These are phyloP conservation scores for Drosophila paranaensis DNA, from an alignment of 2,888 invertebrate genomes.

Conservation along the genomic window DNA sequence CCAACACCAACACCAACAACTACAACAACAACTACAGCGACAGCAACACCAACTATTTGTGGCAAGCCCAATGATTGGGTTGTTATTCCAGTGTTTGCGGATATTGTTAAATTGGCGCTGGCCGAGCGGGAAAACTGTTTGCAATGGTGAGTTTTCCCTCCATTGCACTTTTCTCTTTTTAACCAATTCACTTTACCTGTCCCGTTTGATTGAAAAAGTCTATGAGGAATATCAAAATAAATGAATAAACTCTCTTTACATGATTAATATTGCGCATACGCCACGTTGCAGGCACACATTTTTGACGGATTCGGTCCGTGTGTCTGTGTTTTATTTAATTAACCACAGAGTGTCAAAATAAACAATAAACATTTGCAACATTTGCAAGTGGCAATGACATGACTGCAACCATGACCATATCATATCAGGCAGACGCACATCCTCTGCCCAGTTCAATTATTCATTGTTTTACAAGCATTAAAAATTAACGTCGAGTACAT, in stretches of 20 bases:
- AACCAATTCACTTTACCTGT: slow-evolving; percentile 8
- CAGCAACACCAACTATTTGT: slow-evolving; percentile 46
- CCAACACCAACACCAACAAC: slow-evolving; percentile 28
- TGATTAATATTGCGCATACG: slow-evolving; percentile 44
- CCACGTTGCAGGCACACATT: neutral
- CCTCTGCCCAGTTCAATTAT: neutral
- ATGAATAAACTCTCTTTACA: slow-evolving; percentile 2
- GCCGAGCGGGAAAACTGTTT: slow-evolving; percentile 84
- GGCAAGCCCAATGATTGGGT: slow-evolving; percentile 85
- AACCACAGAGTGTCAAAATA: slow-evolving; percentile 43
- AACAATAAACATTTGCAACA: slow-evolving; percentile 5
- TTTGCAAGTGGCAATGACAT: slow-evolving; percentile 7
- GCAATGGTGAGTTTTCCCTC: slow-evolving; percentile 82
- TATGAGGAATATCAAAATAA: slow-evolving; percentile 6
- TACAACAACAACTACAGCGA: slow-evolving; percentile 28
- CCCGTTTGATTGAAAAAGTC: slow-evolving; percentile 4
- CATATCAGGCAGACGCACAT: neutral
- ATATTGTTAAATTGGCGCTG: slow-evolving; percentile 85
- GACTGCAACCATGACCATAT: neutral
- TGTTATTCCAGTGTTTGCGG: slow-evolving; percentile 85
- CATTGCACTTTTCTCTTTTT: neutral
- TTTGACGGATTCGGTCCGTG: slow-evolving; percentile 5
- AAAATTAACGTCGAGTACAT: neutral
- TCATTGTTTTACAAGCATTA: neutral
- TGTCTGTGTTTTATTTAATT: slow-evolving; percentile 44